A percentile compares a stretch with the other conserved stretches of the same genome.
phyloP scores from a whole-genome alignment of 2,888 invertebrate genomes.

The Pammene fasciana region DNA sequence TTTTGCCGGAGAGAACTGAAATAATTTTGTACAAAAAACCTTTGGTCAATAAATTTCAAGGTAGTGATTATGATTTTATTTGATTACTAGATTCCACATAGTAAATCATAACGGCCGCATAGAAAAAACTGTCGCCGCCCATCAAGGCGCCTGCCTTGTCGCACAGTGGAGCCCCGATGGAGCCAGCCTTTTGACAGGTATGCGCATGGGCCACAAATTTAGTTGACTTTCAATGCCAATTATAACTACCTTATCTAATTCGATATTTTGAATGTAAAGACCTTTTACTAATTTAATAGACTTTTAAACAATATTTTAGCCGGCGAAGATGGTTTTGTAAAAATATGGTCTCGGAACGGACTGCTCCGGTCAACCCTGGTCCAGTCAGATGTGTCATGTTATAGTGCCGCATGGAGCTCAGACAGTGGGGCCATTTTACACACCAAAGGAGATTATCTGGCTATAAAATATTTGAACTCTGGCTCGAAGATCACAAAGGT shows the following conservation, averaged over 20 bases:
- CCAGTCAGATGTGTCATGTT: conserved; percentile 90
- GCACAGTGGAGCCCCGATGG: conserved; percentile 98
- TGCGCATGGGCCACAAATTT: neutral
- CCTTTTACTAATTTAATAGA: no score
- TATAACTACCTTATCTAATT: no score
- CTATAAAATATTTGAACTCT: conserved; percentile 88
- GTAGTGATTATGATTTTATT: neutral
- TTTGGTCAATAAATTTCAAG: no score
- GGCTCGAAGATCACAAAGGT: conserved; percentile 89
- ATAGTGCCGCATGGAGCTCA: conserved; percentile 93
- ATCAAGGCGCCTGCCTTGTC: conserved; percentile 93
- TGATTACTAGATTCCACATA: conserved; percentile 88
- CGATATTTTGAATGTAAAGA: no score
- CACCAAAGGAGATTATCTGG: conserved; percentile 86
- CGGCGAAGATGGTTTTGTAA: conserved; percentile 98
- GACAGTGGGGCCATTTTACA: conserved; percentile 87
- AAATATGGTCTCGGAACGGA: conserved; percentile 98
- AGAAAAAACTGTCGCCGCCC: conserved; percentile 96
- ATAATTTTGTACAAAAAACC: no score
- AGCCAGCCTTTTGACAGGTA: conserved; percentile 95
- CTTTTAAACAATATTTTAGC: conserved; percentile 85
- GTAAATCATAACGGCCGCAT: conserved; percentile 94
- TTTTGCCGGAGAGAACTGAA: no score
- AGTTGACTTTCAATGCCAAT: no score
- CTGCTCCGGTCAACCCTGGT: conserved; percentile 95